Evolutionary conservation across 92 coral and sea anemone species (phyloP).

Genomic region (Chrysogorgia sp.): DNA sequence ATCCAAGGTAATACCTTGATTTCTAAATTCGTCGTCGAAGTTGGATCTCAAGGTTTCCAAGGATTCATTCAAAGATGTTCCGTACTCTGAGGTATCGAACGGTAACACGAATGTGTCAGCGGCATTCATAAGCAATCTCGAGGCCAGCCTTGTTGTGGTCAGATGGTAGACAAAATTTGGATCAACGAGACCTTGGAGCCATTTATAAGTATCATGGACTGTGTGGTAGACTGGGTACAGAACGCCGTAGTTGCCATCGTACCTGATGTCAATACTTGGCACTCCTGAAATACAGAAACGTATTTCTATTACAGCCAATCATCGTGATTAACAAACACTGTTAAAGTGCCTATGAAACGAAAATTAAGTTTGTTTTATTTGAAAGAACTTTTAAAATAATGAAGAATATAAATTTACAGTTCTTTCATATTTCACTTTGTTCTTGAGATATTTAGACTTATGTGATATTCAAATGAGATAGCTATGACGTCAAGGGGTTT

Average conservation of each 20-base stretch:
- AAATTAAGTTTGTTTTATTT: too few species aligned
- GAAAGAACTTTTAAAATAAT: too few species aligned
- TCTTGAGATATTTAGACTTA: too few species aligned
- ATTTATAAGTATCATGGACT: slow-evolving; percentile 83
- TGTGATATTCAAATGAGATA: too few species aligned
- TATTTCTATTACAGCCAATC: too few species aligned
- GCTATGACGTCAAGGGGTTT: too few species aligned
- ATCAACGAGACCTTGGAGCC: slow-evolving; percentile 75
- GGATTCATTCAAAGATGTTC: slow-evolving; percentile 41
- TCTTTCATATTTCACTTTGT: too few species aligned
- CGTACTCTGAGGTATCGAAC: slow-evolving; percentile 58
- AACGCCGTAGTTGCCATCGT: slow-evolving; percentile 46
- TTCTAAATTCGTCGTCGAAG: slow-evolving; percentile 37
- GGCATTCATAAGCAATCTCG: slow-evolving; percentile 60
- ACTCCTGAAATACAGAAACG: too few species aligned
- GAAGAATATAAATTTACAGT: too few species aligned
- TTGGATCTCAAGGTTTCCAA: slow-evolving; percentile 28
- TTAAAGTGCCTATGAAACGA: too few species aligned
- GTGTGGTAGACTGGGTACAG: slow-evolving; percentile 79
- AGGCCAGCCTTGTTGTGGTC: slow-evolving; percentile 63
- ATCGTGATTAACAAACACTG: too few species aligned
- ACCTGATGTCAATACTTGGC: slow-evolving; percentile 64
- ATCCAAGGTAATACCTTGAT: slow-evolving; percentile 57
- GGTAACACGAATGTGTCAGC: slow-evolving; percentile 72
- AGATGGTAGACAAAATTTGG: slow-evolving; percentile 73